phyloP scores from a whole-genome alignment of 2,113 vertebrate species.

The Zapus hudsonius region DNA sequence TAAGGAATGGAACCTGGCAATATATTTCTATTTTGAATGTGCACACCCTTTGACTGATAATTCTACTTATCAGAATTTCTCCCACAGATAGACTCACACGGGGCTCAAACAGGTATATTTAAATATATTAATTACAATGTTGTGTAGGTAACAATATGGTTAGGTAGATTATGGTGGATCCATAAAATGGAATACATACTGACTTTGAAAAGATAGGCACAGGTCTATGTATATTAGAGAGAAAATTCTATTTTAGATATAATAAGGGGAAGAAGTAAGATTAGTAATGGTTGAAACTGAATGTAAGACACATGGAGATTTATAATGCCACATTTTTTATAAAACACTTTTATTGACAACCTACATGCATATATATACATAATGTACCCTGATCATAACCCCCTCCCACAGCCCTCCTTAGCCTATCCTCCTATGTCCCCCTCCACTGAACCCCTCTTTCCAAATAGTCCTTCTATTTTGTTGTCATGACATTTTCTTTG shows the following conservation, averaged over 20 bases:
- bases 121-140: conserved; percentile 41
- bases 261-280: neutral
- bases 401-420: too few species aligned
- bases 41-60: conserved; percentile 7
- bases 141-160: conserved; percentile 16
- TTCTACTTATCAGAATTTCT: conserved; percentile 56
- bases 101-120: conserved; percentile 21
- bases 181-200: conserved; percentile 4
- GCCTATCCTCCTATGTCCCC: too few species aligned
- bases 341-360: too few species aligned
- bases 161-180: neutral
- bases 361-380: too few species aligned
- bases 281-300: conserved; percentile 7
- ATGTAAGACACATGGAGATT: neutral
- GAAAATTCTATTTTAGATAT: neutral
- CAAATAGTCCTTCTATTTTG: too few species aligned
- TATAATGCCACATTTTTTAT: neutral
- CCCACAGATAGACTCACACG: conserved; percentile 4
- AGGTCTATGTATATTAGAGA: neutral
- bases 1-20: conserved; percentile 32
- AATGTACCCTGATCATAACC: too few species aligned
- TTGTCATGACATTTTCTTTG: too few species aligned
- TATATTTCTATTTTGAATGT: conserved; percentile 53
- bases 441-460: too few species aligned
- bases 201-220: neutral